Base-by-base conservation (phyloP, 2,113 vertebrate species). In the Guaruba guarouba region DNA sequence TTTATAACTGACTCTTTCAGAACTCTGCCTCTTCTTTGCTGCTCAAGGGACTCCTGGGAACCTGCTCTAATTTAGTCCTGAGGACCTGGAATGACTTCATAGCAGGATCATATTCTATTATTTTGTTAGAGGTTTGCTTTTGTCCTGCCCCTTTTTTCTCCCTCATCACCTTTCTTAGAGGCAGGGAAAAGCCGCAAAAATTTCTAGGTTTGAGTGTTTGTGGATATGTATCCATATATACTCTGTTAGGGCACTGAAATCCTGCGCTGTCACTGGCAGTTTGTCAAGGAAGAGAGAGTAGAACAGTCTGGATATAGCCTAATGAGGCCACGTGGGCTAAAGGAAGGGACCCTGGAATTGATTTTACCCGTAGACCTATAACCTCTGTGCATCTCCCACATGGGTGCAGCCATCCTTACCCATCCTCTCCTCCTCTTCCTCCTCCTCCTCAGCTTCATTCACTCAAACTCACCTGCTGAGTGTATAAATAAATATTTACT, bases 11-110 rank as follows among this genome's bases (percentile, higher is more conserved):
- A n/a, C 59, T 73, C 67, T 74, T 88, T 64, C 90, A 77, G 82
- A 54, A 20, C 76, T 95, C 76, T 81, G 91, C 64, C 68, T 93
- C 88, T 88, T 90, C 78, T 76, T 80, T 92, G 76, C 63, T 54
- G 51, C 77, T 92, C 67, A n/a, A 66, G 81, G 66, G 68, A 77
- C 86, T 96, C 85, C 76, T 73, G 51, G 88, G 78, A 78, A 76
- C 71, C 57, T 88, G 87, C 85, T 87, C 52, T 59, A 90, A 2
- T 94, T 91, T 69, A 79, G 57, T 89, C 69, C 66, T 49, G 23
- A 35, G 77, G 70, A 94, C 67, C 63, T 70, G 76, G 59, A 59
- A 67, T 67, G 87, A 86, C 74, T 75, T 85, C 1, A 1, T 66
- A 69, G 79, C 41, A 27, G 54, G 49, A n/a, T 76, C 7, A 0